Percentiles rank a stretch among this genome's conserved stretches.
These are phyloP conservation scores for Otolemur garnettii DNA, from an alignment of 2,113 vertebrate species.

Conservation along the genomic window DNA sequence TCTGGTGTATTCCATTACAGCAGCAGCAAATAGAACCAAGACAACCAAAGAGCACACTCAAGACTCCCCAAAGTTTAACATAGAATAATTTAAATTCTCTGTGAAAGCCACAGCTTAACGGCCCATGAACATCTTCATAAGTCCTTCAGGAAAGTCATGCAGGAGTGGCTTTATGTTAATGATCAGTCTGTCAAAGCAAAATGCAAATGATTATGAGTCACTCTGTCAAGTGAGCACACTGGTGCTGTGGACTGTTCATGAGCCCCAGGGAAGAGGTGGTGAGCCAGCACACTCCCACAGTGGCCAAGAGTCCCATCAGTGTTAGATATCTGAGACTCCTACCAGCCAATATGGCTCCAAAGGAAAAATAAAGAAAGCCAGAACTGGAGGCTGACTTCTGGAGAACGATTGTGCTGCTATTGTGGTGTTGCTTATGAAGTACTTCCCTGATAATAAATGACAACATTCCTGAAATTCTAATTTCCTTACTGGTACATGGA, in stretches of 20 bases:
- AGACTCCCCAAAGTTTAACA: slow-evolving; percentile 6
- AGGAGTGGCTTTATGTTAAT: slow-evolving; percentile 50
- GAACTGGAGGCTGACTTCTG: background rate
- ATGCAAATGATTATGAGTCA: slow-evolving; percentile 60
- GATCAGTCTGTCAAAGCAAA: slow-evolving; percentile 58
- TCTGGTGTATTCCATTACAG: background rate
- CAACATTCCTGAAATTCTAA: background rate
- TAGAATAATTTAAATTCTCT: slow-evolving; percentile 66
- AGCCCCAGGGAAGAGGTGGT: background rate
- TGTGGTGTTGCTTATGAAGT: background rate
- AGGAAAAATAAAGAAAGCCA: background rate
- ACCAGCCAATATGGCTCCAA: background rate
- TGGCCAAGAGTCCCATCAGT: background rate
- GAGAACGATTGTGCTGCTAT: background rate
- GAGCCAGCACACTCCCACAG: background rate
- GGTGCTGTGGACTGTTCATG: background rate
- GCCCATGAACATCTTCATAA: slow-evolving; percentile 28
- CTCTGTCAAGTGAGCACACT: background rate
- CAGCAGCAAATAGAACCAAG: background rate
- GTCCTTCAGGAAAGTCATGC: slow-evolving; percentile 66
- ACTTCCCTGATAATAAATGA: background rate
- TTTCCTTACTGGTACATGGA: background rate
- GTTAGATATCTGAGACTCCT: background rate
- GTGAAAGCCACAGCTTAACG: slow-evolving; percentile 25
- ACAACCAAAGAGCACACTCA: background rate